Conservation (phyloP, 2,113 vertebrate genomes). For the Muntiacus muntjak region DNA sequence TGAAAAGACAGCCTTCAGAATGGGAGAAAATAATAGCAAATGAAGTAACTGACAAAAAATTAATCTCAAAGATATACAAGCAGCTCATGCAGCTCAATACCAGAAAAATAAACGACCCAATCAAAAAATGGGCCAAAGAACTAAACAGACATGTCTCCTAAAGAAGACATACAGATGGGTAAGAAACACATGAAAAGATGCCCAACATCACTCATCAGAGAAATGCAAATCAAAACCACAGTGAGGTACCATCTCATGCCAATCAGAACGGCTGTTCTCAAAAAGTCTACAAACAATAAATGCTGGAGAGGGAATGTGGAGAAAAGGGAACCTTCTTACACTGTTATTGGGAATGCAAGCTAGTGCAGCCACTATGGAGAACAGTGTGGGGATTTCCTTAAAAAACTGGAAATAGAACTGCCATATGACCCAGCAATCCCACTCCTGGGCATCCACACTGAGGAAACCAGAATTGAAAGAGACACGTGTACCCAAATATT, state of each 20-base stretch:
- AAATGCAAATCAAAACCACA: neutral
- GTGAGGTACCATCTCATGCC: neutral
- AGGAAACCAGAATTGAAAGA: neutral
- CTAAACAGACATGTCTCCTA: neutral
- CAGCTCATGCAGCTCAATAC: neutral
- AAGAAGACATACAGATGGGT: neutral
- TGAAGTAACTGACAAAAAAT: neutral
- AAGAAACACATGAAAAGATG: neutral
- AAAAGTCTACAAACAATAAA: neutral
- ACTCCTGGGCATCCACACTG: neutral
- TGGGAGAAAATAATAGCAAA: neutral
- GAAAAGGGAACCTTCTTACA: neutral
- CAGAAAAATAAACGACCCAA: neutral
- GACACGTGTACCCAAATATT: neutral
- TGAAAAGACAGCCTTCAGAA: neutral
- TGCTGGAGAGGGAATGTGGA: neutral
- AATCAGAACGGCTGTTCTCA: neutral
- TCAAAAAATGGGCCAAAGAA: neutral
- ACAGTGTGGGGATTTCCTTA: neutral
- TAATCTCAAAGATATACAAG: neutral
- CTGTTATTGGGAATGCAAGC: neutral
- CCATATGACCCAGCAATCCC: neutral
- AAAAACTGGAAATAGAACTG: neutral
- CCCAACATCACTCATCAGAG: neutral
- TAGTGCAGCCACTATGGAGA: neutral